Evolutionary conservation across 2,797 vertebrate genomes (phyloP).

Genomic region (Gymnothorax javanicus): DNA sequence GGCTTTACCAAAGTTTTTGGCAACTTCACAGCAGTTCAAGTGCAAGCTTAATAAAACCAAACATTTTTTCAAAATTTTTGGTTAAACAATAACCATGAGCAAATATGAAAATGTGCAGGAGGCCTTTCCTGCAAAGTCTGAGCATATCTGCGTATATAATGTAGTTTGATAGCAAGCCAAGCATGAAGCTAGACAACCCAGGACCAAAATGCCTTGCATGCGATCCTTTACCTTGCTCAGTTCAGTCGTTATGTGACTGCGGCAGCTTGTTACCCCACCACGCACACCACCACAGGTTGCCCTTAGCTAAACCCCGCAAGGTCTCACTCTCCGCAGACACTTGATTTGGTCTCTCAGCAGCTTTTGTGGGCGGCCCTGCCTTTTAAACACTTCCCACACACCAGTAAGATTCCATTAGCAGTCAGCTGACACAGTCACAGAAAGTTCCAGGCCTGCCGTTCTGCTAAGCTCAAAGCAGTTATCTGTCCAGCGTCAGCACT

Average conservation of each 20-base stretch:
- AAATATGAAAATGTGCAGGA: conserved; percentile 50
- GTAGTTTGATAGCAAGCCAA: conserved; percentile 56
- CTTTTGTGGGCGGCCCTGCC: conserved; percentile 48
- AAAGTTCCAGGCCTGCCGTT: conserved; percentile 67
- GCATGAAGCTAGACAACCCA: conserved; percentile 49
- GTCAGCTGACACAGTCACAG: conserved; percentile 70
- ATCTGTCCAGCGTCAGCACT: conserved; percentile 8
- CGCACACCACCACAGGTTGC: conserved; percentile 43
- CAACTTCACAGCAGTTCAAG: too few species aligned
- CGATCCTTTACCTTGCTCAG: conserved; percentile 70
- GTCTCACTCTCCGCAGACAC: conserved; percentile 52
- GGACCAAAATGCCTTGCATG: conserved; percentile 40
- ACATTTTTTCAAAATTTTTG: conserved; percentile 6
- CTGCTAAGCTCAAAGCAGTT: conserved; percentile 31
- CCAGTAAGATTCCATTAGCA: conserved; percentile 58
- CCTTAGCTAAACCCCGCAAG: conserved; percentile 37
- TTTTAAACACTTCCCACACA: conserved; percentile 58
- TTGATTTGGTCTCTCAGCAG: conserved; percentile 60
- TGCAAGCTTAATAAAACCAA: not conserved
- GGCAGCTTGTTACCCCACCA: conserved; percentile 46
- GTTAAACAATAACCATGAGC: not conserved
- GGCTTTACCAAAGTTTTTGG: too few species aligned
- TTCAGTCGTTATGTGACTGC: conserved; percentile 58
- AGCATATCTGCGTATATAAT: not conserved
- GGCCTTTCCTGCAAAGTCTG: conserved; percentile 16